Base-by-base conservation (phyloP, 2,888 invertebrate species). In the Chloromyia formosa region DNA sequence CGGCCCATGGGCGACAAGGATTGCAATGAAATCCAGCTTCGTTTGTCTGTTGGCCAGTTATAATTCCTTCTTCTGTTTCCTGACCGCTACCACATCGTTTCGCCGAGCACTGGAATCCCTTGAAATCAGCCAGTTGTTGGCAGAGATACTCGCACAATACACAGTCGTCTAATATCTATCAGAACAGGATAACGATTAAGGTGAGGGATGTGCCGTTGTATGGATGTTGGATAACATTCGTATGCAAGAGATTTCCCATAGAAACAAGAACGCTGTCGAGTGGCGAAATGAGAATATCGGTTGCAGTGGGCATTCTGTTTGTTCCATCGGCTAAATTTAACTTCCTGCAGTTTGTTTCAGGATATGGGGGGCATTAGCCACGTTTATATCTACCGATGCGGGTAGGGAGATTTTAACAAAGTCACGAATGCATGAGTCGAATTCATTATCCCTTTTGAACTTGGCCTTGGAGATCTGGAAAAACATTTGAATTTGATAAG, bases 121-220 rank as follows among this genome's bases (percentile, higher is more conserved):
- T 9, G 20, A 56, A 71, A 71, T 71, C 71, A 16, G 71, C 71
- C 58, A 58, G 27, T 58, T 71, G 42, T 71, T 71, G 40, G 56
- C 40, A 1, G 16, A 60, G 60, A 61, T 61, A 53, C 22, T n/a
- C 69, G n/a, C n/a, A 27, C 54, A 69, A 56, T 27, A 56, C 40
- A 7, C 16, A 35, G 3, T 35, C 40, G 58, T 40, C 58, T 71
- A 58, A 71, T 71, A 71, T 71, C 71, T 56, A 69, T 40, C 20
- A 56, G 56, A 23, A 40, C 58, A 40, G 56, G 56, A 40, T 40
- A 58, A 71, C 20, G 45, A 40, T n/a, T 42, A 62, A 62, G 42
- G 66, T 16, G 16, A 22, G 66, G 66, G 45, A 64, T 42, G 64
- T 18, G 42, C 20, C 16, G 7, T 58, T 16, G 3, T 12, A 2